Conservation (phyloP, 2,888 invertebrate species). For the Ectropis crepuscularia region DNA sequence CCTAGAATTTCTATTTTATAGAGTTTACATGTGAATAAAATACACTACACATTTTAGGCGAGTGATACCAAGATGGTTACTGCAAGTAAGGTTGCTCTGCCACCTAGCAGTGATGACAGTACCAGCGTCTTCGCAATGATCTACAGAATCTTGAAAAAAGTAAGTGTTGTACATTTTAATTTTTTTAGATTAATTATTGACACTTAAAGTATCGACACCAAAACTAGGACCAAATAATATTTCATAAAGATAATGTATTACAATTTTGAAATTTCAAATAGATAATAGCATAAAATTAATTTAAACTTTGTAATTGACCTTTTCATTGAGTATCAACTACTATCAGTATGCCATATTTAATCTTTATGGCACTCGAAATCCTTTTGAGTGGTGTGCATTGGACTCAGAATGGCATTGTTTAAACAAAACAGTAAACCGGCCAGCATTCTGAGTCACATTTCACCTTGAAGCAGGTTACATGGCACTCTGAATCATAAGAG, state of each 20-base stretch:
- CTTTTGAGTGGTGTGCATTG: conserved; percentile 35
- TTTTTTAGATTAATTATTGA: neutral
- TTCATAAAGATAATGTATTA: too few relatives aligned
- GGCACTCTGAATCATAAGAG: conserved; percentile 57
- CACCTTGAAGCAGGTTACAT: conserved; percentile 54
- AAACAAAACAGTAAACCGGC: conserved; percentile 46
- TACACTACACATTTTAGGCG: conserved; percentile 52
- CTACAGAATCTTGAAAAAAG: conserved; percentile 87
- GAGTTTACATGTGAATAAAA: too few relatives aligned
- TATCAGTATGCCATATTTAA: conserved; percentile 7
- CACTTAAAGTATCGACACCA: too few relatives aligned
- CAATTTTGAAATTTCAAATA: too few relatives aligned
- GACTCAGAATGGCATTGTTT: conserved; percentile 40
- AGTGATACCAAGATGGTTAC: conserved; percentile 71
- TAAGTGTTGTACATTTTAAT: conserved; percentile 46
- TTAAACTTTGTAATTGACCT: neutral
- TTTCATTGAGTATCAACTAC: too few relatives aligned
- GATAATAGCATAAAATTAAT: too few relatives aligned
- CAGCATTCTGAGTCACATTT: conserved; percentile 55
- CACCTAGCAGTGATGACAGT: conserved; percentile 75
- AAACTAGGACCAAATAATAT: too few relatives aligned
- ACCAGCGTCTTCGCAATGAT: conserved; percentile 84
- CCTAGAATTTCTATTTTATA: too few relatives aligned
- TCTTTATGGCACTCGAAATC: conserved; percentile 14
- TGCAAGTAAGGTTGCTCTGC: conserved; percentile 72